Percentiles rank a stretch among this genome's conserved stretches.
Conservation (phyloP, 1,140 invertebrate genomes). For the Eulimnadia texana region DNA sequence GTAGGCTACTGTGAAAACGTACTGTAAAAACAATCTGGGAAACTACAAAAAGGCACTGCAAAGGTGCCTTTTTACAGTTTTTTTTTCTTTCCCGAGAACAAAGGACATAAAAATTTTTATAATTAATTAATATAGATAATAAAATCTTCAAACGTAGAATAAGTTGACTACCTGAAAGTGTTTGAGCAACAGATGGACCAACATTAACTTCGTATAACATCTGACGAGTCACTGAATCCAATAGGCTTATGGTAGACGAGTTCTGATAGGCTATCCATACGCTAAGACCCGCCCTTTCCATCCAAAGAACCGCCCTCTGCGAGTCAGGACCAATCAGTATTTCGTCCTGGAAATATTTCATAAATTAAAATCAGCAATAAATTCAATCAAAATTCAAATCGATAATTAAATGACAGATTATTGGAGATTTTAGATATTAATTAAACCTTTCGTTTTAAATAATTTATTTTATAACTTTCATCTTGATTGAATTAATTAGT, state of each 20-base stretch:
- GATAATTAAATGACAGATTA: background rate
- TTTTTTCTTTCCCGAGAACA: no score
- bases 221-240: slow-evolving; percentile 38
- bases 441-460: no score
- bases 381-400: background rate
- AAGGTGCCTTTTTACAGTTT: no score
- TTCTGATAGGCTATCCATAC: slow-evolving; percentile 82
- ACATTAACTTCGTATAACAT: background rate
- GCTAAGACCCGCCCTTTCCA: slow-evolving; percentile 62
- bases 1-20: no score
- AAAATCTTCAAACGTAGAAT: background rate
- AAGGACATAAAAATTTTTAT: background rate
- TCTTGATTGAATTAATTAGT: no score
- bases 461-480: no score
- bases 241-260: slow-evolving; percentile 58
- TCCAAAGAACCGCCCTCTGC: slow-evolving; percentile 56
- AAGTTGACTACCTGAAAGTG: background rate
- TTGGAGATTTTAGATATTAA: no score
- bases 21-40: no score
- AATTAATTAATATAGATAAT: background rate
- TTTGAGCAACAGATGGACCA: background rate
- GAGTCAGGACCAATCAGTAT: slow-evolving; percentile 59
- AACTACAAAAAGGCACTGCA: no score
- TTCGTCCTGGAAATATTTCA: background rate
- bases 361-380: background rate